These are phyloP conservation scores for Brachyptera risi DNA, from an alignment of 2,888 invertebrate genomes.

Conservation along the genomic window DNA sequence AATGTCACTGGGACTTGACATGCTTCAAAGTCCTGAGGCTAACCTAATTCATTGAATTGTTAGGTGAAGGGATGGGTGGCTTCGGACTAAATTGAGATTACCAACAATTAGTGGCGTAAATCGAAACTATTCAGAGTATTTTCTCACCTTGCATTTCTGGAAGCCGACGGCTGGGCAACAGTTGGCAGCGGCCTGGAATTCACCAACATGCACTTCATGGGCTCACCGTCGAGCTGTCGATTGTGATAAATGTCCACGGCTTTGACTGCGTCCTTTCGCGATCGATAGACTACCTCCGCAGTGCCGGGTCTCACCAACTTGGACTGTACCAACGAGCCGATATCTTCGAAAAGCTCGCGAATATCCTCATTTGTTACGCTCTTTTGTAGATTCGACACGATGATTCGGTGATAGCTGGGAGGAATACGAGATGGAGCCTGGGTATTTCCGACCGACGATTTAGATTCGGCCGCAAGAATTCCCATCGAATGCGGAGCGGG, in stretches of 20 bases:
- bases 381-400: conserved; percentile 84
- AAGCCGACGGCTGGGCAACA: neutral
- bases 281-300: conserved; percentile 88
- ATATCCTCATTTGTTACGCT: conserved; percentile 89
- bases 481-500: conserved; percentile 38
- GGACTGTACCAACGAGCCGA: conserved; percentile 80
- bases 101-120: too few species aligned
- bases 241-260: conserved; percentile 93
- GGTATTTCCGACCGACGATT: conserved; percentile 33
- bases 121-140: too few species aligned
- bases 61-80: too few species aligned
- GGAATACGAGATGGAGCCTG: conserved; percentile 10
- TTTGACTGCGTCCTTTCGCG: conserved; percentile 78
- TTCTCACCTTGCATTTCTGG: conserved; percentile 2
- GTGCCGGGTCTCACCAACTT: conserved; percentile 80
- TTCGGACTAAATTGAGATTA: too few species aligned
- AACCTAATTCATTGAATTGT: neutral
- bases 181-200: conserved; percentile 60
- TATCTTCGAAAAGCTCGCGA: conserved; percentile 91
- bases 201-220: conserved; percentile 86
- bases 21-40: too few species aligned
- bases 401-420: conserved; percentile 70
- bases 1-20: too few species aligned
- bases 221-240: conserved; percentile 87
- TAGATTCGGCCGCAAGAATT: conserved; percentile 39